These are phyloP conservation scores for Coronaproctus castanopsis DNA, from an alignment of 2,888 invertebrate genomes.

Conservation along the genomic window DNA sequence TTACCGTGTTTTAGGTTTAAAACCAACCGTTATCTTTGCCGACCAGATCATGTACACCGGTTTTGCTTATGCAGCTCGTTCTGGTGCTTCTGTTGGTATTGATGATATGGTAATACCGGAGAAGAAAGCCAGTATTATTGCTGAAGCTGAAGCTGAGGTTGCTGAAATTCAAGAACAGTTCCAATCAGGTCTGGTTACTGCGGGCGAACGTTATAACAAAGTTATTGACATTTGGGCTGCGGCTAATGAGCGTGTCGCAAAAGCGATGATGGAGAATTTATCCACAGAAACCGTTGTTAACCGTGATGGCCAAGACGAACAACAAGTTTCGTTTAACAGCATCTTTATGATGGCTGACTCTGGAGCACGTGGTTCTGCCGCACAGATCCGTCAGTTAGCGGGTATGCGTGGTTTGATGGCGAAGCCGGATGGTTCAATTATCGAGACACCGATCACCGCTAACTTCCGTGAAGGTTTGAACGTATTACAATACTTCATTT, in stretches of 20 bases:
- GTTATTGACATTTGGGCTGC: neutral
- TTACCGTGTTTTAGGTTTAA: neutral
- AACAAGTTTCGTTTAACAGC: neutral
- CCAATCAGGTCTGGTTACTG: neutral
- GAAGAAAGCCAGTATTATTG: neutral
- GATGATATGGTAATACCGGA: neutral
- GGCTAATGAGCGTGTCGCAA: no score
- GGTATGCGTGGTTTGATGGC: neutral
- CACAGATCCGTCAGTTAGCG: neutral
- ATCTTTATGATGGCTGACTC: constrained; percentile 1
- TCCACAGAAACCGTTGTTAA: neutral
- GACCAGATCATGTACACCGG: neutral
- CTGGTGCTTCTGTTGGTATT: neutral
- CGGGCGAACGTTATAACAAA: neutral
- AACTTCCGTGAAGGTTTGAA: constrained; percentile 4
- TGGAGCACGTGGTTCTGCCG: neutral
- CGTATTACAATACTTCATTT: constrained; percentile 7
- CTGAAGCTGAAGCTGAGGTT: neutral
- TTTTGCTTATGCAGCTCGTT: neutral
- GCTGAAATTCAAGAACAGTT: neutral
- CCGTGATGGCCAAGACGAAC: neutral
- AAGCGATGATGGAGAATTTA: no score
- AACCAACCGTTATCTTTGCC: neutral
- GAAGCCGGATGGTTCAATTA: neutral
- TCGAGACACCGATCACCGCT: neutral